Conservation (phyloP, 2,888 invertebrate genomes). For the Dendrolimus houi region DNA sequence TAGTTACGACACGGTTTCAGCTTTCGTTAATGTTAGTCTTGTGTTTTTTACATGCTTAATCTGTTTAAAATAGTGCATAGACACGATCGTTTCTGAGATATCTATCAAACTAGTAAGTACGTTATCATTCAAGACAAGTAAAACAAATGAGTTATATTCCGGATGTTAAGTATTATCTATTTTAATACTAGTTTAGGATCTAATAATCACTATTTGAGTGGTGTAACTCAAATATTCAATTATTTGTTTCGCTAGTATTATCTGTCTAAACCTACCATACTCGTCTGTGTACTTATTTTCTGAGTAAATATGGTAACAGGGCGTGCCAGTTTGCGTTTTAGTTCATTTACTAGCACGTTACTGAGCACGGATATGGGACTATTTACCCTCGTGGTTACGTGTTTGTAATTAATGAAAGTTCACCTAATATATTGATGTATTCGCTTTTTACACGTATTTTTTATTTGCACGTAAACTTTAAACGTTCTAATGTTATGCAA, state of each 20-base stretch:
- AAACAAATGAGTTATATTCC: too few species aligned
- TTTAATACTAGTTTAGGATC: slow-evolving; percentile 20
- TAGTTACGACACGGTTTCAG: too few species aligned
- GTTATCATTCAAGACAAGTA: too few species aligned
- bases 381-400: slow-evolving; percentile 38
- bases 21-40: too few species aligned
- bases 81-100: too few species aligned
- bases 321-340: slow-evolving; percentile 50
- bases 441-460: background rate
- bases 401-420: slow-evolving; percentile 22
- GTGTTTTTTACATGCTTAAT: too few species aligned
- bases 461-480: slow-evolving; percentile 3
- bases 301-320: slow-evolving; percentile 42
- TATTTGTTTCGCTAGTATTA: slow-evolving; percentile 40
- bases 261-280: slow-evolving; percentile 31
- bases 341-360: slow-evolving; percentile 44
- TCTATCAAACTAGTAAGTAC: too few species aligned
- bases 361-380: slow-evolving; percentile 40
- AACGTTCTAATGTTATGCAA: slow-evolving; percentile 18
- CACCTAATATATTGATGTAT: slow-evolving; percentile 14
- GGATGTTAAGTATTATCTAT: too few species aligned
- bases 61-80: too few species aligned
- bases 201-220: slow-evolving; percentile 56
- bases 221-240: slow-evolving; percentile 46
- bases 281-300: slow-evolving; percentile 29